Percentiles rank a stretch among this genome's conserved stretches.
phyloP scores from a whole-genome alignment of 2,797 vertebrate genomes.

The Prunella strophiata region DNA sequence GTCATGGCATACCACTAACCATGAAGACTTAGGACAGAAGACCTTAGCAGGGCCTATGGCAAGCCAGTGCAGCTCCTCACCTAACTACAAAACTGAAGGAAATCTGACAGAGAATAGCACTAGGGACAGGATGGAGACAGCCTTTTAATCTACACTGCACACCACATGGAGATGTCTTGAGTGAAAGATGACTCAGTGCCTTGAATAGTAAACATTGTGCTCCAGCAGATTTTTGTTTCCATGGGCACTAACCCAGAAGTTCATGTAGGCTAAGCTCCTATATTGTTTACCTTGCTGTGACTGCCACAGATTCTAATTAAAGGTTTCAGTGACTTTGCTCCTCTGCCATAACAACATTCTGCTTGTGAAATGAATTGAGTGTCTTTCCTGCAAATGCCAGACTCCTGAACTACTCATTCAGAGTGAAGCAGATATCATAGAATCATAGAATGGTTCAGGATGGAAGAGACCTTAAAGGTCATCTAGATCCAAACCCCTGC shows the following conservation, averaged over 20 bases:
- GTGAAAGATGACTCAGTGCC: not conserved
- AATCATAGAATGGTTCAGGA: not conserved
- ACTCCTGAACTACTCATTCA: not conserved
- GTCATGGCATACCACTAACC: accelerated
- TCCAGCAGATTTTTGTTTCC: not conserved
- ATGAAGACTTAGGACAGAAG: not conserved
- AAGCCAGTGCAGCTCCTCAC: not conserved
- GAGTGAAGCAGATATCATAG: not conserved
- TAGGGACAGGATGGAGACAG: not conserved
- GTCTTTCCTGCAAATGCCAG: not conserved
- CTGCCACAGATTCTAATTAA: not conserved
- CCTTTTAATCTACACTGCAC: not conserved
- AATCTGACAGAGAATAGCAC: not conserved
- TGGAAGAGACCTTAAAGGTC: not conserved
- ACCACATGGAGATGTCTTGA: no score
- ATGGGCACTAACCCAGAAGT: not conserved
- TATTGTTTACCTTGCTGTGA: not conserved
- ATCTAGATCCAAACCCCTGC: not conserved
- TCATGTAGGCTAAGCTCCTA: not conserved
- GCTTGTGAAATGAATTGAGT: not conserved
- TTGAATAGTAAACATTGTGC: not conserved
- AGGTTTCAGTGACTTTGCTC: not conserved
- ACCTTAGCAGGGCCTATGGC: not conserved
- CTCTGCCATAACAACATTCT: not conserved
- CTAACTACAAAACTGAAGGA: not conserved